Base-by-base conservation (phyloP, 1,140 invertebrate species). In the Tenebrio molitor region DNA sequence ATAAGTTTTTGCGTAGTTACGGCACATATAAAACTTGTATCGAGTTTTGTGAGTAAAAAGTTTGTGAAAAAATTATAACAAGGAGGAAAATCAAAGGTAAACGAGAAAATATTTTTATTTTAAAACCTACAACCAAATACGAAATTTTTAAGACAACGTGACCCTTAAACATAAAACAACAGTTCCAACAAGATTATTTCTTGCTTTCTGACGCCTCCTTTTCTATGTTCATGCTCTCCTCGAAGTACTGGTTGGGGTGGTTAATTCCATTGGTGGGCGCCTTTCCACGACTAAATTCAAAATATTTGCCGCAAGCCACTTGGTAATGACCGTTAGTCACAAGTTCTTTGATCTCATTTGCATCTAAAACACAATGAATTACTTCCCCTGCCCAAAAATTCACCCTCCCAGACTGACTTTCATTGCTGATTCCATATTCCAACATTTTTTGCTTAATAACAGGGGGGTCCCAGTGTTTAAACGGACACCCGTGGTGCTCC, bases 401-500 rank as follows among this genome's bases (percentile, higher is more conserved):
- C 17, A 64, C 3, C 7, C 4, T 34, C 5, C 16, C 33, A 34
- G 15, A 46, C 23, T 10, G 46, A 79, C 78, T 87, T 84, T 88
- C 81, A 58, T 81, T 62, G 42, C 85, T 85, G 12, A 95, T 80
- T 69, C 90, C 88, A 78, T 89, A 89, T 58, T 86, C 86, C 53
- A 84, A 82, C n/a, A 97, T 84, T 84, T 90, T 93, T 78, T 91
- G 90, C 81, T 89, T 92, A 17, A 97, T 85, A n/a, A 88, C 82
- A 17, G 86, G 81, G 14, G 83, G 77, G 84, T 97, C 95, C 82
- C 89, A 91, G 78, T 95, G 91, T 80, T 89, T 92, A 79, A 93
- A 99, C 6, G 97, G 97, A 87, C 97, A 99, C 3, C 96, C 97
- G 84, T 98, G 96, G 79, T 88, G 89, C 79, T 99, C 97, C 8